Base-by-base conservation (phyloP, 2,797 vertebrate genomes). In the Sphaeramia orbicularis region DNA sequence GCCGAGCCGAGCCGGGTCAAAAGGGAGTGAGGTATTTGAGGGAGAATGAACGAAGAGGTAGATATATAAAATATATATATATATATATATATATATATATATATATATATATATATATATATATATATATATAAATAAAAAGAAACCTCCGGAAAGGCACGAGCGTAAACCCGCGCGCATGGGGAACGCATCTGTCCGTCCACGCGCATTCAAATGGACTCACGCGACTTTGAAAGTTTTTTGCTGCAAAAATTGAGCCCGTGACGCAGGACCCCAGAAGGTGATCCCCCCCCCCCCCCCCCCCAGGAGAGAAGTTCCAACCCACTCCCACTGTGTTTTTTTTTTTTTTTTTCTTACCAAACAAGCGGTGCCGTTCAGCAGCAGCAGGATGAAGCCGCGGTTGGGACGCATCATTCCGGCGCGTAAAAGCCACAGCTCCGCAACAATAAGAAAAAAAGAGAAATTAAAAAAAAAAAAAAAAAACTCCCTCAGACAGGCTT, bases 321-420 rank as follows among this genome's bases (percentile, higher is more conserved):
- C 59, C 37, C 48, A n/a, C 44, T 41, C 69, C 18, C 45, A 55
- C 63, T 65, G n/a, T n/a, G n/a, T n/a, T n/a, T n/a, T n/a, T n/a
- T n/a, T n/a, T 68, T 38, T 6, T 16, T 11, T 11, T 38, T 63
- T 77, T 84, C 94, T 94, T 89, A 95, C 94, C 93, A 94, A 88
- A 85, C 92, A 94, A 71, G 93, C 92, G 59, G 93, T 94, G 89
- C 94, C 93, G 89, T 94, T 94, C 74, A 95, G 92, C 80, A 95
- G 93, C 84, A 95, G 93, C 85, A 94, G 81, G 87, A 94, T 89
- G 91, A 95, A 93, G 82, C 94, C 85, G 85, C 86, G 91, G 81
- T 91, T 92, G 86, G 92, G 86, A 91, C 92, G 91, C 94, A 94
- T 94, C 91, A 87, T 94, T 88, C 81, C 91, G 87, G 87, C 78